Percentiles rank a stretch among this genome's conserved stretches.
These are phyloP conservation scores for Tuta absoluta DNA, from an alignment of 2,888 invertebrate species.

Conservation along the genomic window DNA sequence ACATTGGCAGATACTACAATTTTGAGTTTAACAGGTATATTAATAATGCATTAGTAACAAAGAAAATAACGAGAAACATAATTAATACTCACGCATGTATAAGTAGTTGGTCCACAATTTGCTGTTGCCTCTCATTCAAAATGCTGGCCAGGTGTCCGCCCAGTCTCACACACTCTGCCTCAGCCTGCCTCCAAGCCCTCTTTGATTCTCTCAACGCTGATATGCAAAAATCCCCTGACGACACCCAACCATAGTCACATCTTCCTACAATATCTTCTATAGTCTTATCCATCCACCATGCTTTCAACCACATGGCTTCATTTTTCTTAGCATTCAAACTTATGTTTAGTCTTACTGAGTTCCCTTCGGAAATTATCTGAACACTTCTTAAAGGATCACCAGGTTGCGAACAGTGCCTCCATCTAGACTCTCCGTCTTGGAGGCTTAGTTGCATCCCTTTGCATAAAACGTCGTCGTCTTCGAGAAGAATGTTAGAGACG, in stretches of 20 bases:
- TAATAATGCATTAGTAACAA: too few species aligned
- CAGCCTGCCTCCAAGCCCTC: conserved; percentile 85
- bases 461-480: conserved; percentile 68
- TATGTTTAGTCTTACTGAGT: conserved; percentile 77
- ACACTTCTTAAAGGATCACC: conserved; percentile 81
- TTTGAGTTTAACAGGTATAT: too few species aligned
- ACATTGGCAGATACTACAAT: too few species aligned
- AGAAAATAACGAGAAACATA: too few species aligned
- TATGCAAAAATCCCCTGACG: conserved; percentile 85
- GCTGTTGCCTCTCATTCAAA: conserved; percentile 83
- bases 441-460: conserved; percentile 81
- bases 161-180: conserved; percentile 82
- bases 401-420: conserved; percentile 82
- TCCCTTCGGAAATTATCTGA: conserved; percentile 82
- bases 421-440: conserved; percentile 79
- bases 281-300: conserved; percentile 84
- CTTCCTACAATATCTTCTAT: conserved; percentile 82
- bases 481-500: conserved; percentile 61
- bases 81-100: conserved; percentile 84
- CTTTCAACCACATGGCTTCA: conserved; percentile 79
- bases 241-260: conserved; percentile 87
- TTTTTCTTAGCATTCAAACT: conserved; percentile 66
- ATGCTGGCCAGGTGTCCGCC: conserved; percentile 87
- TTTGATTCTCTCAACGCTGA: conserved; percentile 80
- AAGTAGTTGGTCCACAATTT: conserved; percentile 83